Percentiles rank a stretch among this genome's conserved stretches.
phyloP scores from a whole-genome alignment of 2,113 vertebrate genomes.

The Bettongia penicillata region DNA sequence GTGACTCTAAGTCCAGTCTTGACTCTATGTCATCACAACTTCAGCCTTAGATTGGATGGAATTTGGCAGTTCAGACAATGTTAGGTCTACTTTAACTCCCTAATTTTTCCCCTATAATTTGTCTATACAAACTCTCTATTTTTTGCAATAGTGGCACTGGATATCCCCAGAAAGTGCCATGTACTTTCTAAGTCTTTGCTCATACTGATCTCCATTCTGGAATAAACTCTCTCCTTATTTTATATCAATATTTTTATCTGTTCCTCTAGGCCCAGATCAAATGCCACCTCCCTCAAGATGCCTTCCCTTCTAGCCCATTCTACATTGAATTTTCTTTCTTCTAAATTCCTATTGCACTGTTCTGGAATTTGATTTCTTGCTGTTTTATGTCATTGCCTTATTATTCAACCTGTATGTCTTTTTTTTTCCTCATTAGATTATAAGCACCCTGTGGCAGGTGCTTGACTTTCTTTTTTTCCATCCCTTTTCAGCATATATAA shows the following conservation, averaged over 20 bases:
- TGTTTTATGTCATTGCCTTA: no score
- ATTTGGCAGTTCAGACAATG: neutral
- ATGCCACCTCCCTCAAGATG: neutral
- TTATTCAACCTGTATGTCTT: no score
- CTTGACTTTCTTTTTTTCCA: no score
- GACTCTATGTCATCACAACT: neutral
- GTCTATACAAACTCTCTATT: neutral
- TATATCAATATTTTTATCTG: neutral
- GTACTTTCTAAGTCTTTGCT: neutral
- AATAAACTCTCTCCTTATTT: neutral
- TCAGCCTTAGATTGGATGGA: neutral
- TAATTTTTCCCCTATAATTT: neutral
- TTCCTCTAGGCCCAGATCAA: neutral
- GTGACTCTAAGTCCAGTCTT: neutral
- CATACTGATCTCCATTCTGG: neutral
- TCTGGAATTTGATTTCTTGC: no score
- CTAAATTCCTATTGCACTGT: neutral
- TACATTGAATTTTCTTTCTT: neutral
- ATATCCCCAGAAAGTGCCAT: neutral
- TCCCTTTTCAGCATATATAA: no score
- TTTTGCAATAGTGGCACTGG: neutral
- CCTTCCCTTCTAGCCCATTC: neutral
- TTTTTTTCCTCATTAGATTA: no score
- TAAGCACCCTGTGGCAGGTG: no score
- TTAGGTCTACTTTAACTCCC: neutral